A percentile compares a stretch with the other conserved stretches of the same genome.
Evolutionary conservation across 2,113 vertebrate species (phyloP).

Genomic region (Hippocampus abdominalis): DNA sequence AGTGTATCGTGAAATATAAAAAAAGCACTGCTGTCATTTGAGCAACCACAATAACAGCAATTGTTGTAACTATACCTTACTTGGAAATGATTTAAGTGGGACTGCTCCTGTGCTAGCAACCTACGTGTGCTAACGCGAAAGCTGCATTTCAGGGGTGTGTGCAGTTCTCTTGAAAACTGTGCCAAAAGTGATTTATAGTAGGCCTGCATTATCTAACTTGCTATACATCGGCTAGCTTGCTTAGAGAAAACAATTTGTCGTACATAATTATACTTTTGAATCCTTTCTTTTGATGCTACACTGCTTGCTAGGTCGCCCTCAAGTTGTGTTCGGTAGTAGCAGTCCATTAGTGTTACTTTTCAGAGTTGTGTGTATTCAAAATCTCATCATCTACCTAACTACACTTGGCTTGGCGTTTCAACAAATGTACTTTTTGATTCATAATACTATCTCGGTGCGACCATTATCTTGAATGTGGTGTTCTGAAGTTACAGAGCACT

Average conservation of each 20-base stretch:
- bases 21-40: not conserved
- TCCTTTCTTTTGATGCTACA: not conserved
- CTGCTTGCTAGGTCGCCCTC: not conserved
- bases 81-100: not conserved
- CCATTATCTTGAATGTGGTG: slow-evolving; percentile 15
- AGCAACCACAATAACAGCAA: not conserved
- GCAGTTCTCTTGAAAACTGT: not conserved
- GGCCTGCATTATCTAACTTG: not conserved
- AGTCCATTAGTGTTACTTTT: not conserved
- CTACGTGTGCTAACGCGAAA: no score
- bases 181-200: not conserved
- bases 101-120: not conserved
- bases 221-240: not conserved
- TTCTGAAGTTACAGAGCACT: not conserved
- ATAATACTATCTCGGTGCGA: not conserved
- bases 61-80: not conserved
- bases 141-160: not conserved
- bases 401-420: not conserved
- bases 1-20: no score
- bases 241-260: not conserved
- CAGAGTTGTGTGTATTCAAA: not conserved
- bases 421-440: not conserved
- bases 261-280: not conserved
- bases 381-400: not conserved
- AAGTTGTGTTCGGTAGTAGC: not conserved